Evolutionary conservation across 2,888 invertebrate genomes (phyloP).

Genomic region (Lucinisca nassula): DNA sequence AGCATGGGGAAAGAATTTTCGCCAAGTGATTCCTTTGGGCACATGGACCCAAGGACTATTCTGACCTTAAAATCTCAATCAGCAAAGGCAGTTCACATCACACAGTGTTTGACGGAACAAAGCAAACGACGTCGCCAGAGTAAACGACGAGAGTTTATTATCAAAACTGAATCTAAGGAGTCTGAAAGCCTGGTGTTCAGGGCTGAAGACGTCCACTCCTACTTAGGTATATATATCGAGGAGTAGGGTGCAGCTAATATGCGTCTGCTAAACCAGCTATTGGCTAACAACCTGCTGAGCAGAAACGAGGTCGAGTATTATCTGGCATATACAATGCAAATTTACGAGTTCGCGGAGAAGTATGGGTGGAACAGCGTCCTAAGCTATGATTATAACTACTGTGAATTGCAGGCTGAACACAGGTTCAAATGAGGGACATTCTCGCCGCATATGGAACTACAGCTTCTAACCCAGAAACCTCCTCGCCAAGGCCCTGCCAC

Average conservation of each 20-base stretch:
- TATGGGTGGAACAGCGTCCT: conserved; percentile 48
- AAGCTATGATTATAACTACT: conserved; percentile 1
- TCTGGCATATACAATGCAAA: conserved; percentile 35
- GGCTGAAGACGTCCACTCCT: conserved; percentile 25
- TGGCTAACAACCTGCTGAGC: neutral
- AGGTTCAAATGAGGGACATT: conserved; percentile 44
- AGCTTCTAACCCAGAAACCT: conserved; percentile 22
- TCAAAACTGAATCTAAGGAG: neutral
- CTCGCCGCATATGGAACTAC: conserved; percentile 49
- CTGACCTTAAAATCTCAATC: neutral
- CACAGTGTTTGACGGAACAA: neutral
- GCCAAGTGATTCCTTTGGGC: neutral
- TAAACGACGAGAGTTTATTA: neutral
- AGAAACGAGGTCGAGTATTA: conserved; percentile 39
- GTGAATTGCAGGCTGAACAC: conserved; percentile 40
- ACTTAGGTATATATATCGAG: conserved; percentile 18
- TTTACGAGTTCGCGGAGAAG: conserved; percentile 48
- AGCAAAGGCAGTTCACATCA: neutral
- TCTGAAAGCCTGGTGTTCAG: conserved; percentile 23
- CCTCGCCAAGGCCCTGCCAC: neutral
- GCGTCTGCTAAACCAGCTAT: conserved; percentile 20
- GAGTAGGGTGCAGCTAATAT: conserved; percentile 41
- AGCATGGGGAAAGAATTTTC: neutral
- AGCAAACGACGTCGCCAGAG: neutral
- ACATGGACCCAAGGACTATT: neutral